A percentile compares a stretch with the other conserved stretches of the same genome.
Evolutionary conservation across 2,797 vertebrate species (phyloP).

Genomic region (Galagoides demidoff): DNA sequence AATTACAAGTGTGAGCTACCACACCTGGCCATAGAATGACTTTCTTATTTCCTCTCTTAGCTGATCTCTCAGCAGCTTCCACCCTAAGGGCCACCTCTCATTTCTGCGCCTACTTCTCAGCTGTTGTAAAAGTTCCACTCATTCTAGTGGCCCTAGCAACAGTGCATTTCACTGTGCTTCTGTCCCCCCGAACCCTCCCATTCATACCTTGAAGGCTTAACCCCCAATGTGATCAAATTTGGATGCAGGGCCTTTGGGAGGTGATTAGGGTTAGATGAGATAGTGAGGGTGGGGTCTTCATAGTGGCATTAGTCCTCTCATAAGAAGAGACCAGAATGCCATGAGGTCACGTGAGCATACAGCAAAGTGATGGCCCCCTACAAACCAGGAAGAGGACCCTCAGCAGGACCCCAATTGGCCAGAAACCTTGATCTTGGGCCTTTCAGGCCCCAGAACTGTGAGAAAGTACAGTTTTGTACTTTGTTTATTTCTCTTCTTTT

Average conservation of each 20-base stretch:
- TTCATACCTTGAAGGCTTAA: not conserved
- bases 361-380: accelerated
- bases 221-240: not conserved
- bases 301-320: too few species aligned
- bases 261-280: not conserved
- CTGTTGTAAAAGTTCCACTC: accelerated
- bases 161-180: accelerated
- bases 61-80: not conserved
- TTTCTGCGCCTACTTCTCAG: not conserved
- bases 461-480: not conserved
- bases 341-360: too few species aligned
- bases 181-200: not conserved
- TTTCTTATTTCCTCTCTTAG: not conserved
- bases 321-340: not conserved
- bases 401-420: not conserved
- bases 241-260: not conserved
- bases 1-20: too few species aligned
- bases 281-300: not conserved
- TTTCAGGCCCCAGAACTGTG: not conserved
- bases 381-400: not conserved
- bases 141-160: not conserved
- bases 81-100: accelerated
- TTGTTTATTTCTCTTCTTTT: not conserved
- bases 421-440: not conserved
- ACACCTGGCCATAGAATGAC: not conserved